Evolutionary conservation across 2,113 vertebrate genomes (phyloP).

Genomic region (Triplophysa rosa): DNA sequence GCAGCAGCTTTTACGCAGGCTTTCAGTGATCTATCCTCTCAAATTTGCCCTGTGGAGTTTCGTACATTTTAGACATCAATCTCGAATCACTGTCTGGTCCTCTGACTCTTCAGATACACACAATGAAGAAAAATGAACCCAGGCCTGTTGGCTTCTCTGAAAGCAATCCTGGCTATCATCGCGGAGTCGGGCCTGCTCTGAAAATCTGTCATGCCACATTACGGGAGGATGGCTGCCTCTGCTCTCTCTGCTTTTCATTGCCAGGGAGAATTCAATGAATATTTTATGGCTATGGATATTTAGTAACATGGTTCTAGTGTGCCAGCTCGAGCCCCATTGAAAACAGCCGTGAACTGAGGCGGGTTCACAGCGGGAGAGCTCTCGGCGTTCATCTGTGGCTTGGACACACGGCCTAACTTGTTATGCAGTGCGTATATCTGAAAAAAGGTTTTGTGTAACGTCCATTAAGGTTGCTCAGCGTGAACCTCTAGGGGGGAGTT

Average conservation of each 20-base stretch:
- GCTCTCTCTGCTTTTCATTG: conserved; percentile 41
- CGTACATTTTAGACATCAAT: conserved; percentile 21
- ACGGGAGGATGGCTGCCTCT: conserved; percentile 21
- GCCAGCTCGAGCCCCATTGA: conserved; percentile 11
- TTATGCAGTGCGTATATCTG: background rate
- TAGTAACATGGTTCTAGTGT: conserved; percentile 31
- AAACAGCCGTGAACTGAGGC: conserved; percentile 1
- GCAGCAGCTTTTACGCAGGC: background rate
- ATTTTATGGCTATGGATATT: conserved; percentile 48
- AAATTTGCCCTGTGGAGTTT: conserved; percentile 16
- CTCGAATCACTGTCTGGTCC: conserved; percentile 28
- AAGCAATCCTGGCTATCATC: conserved; percentile 31
- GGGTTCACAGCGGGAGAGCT: conserved; percentile 20
- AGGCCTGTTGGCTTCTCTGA: conserved; percentile 13
- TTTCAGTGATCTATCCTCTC: background rate
- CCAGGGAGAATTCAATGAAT: conserved; percentile 47
- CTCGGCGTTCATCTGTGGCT: conserved; percentile 17
- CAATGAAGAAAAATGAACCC: conserved; percentile 36
- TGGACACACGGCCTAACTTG: background rate
- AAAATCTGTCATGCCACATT: conserved; percentile 43
- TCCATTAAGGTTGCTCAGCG: background rate
- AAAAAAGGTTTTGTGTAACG: background rate
- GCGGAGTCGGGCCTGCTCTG: conserved; percentile 26
- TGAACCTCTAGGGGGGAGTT: background rate
- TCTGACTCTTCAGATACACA: conserved; percentile 30